Evolutionary conservation across 2,797 vertebrate species (phyloP).

Genomic region (Lates japonicus): DNA sequence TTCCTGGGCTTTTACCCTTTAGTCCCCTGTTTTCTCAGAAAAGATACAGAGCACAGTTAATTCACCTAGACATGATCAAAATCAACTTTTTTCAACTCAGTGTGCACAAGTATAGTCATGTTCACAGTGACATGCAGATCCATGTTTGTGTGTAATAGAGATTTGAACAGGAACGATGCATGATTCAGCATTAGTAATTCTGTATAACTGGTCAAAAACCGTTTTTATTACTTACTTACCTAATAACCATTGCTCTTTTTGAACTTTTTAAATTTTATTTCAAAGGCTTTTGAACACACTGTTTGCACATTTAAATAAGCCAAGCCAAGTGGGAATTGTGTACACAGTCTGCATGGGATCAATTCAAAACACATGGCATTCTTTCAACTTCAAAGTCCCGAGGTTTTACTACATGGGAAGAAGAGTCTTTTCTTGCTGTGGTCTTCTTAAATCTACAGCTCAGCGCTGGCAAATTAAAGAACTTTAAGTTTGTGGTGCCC

Average conservation of each 20-base stretch:
- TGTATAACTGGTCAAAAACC: too few species aligned
- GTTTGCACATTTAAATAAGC: too few species aligned
- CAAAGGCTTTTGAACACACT: too few species aligned
- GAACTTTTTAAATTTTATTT: not conserved
- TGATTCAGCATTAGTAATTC: not conserved
- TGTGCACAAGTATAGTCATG: not conserved
- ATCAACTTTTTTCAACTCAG: not conserved
- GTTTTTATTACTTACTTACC: not conserved
- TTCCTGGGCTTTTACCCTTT: not conserved
- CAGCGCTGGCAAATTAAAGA: too few species aligned
- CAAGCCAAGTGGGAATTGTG: too few species aligned
- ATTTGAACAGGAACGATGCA: not conserved
- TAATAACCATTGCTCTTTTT: not conserved
- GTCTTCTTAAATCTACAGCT: not conserved
- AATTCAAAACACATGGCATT: too few species aligned
- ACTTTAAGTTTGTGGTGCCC: too few species aligned
- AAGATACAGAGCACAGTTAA: not conserved
- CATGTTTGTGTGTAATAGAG: not conserved
- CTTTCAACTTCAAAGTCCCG: too few species aligned
- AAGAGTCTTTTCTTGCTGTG: not conserved
- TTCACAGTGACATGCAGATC: not conserved
- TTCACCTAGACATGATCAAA: not conserved
- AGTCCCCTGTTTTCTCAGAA: not conserved
- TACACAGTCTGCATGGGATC: too few species aligned
- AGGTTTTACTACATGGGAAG: too few species aligned